Percentiles rank a stretch among this genome's conserved stretches.
Conservation (phyloP, 2,113 vertebrate species). For the Laticauda colubrina region DNA sequence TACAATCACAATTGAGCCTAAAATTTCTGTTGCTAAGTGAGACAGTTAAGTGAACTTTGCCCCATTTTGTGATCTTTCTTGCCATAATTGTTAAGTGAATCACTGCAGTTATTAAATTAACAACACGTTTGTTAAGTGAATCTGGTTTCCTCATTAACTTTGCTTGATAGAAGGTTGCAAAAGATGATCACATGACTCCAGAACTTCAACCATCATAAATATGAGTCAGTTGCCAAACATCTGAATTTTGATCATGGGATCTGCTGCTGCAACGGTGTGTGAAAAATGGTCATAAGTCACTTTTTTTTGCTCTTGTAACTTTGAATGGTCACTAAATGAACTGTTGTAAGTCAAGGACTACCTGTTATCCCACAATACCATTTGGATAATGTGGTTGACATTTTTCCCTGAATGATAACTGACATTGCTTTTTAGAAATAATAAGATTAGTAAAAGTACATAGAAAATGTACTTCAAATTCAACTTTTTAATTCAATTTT, state of each 20-base stretch:
- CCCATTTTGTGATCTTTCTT: too few relatives aligned
- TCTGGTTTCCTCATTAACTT: background rate
- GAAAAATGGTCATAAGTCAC: background rate
- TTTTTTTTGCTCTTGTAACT: background rate
- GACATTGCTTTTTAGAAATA: rapidly evolving
- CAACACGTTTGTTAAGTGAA: too few relatives aligned
- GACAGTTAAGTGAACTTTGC: too few relatives aligned
- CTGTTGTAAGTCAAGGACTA: background rate
- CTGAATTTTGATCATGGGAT: background rate
- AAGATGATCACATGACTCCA: background rate
- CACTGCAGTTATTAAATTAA: too few relatives aligned
- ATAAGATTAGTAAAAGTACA: background rate
- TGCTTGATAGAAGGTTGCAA: background rate
- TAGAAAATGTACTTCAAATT: background rate
- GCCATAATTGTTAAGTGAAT: too few relatives aligned
- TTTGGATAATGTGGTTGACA: background rate
- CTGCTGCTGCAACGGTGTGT: background rate
- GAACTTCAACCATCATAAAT: background rate
- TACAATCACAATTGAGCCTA: background rate
- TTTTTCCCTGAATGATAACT: background rate
- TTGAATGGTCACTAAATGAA: background rate
- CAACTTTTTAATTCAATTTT: background rate
- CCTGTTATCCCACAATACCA: background rate
- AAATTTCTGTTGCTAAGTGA: background rate
- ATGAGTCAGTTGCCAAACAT: background rate